phyloP scores from a whole-genome alignment of 2,797 vertebrate genomes.

The Alosa sapidissima region DNA sequence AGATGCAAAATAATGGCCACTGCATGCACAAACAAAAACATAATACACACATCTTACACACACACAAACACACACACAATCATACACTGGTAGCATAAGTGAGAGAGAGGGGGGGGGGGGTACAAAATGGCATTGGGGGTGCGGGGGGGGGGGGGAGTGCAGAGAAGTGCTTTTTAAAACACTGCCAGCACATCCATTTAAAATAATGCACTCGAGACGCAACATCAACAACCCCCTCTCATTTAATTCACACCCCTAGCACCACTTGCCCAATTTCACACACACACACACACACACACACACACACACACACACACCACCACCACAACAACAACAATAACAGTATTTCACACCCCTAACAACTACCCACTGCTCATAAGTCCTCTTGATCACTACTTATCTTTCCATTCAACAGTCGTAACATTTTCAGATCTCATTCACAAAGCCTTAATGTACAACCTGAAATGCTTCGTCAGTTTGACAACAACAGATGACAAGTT shows the following conservation, averaged over 20 bases:
- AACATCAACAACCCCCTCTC: background rate
- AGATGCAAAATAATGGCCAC: background rate
- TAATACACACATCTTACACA: background rate
- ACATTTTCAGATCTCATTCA: background rate
- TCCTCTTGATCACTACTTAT: background rate
- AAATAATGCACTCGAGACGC: background rate
- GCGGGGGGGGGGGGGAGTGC: background rate
- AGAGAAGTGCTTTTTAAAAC: constrained; percentile 4
- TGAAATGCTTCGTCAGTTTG: background rate
- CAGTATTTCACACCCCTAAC: background rate
- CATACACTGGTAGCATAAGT: background rate
- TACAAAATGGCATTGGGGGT: background rate
- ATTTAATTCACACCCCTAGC: background rate
- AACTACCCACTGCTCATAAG: background rate
- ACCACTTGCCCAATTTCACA: background rate
- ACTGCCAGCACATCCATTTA: constrained; percentile 25
- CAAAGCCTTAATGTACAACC: background rate
- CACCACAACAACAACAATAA: background rate
- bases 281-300: constrained; percentile 12
- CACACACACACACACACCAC: background rate
- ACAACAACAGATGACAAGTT: too few species aligned
- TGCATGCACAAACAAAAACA: background rate
- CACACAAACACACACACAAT: background rate
- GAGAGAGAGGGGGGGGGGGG: background rate
- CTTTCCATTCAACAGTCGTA: background rate